phyloP scores from a whole-genome alignment of 2,797 vertebrate genomes.

The Sebastes alutus region DNA sequence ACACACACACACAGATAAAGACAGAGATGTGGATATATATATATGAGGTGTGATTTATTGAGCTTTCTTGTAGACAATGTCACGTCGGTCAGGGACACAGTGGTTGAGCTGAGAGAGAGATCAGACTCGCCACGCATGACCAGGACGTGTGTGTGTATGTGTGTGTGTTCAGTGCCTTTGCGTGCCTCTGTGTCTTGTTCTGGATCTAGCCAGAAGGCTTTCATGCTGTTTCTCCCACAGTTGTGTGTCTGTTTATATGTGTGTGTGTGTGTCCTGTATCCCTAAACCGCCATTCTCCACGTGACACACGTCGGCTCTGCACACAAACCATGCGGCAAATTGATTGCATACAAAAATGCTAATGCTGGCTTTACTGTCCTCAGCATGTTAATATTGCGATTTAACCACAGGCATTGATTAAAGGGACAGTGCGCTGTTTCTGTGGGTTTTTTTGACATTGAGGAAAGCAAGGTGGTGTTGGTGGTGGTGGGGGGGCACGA shows the following conservation, averaged over 20 bases:
- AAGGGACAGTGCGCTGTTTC: slow-evolving; percentile 33
- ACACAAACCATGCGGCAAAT: slow-evolving; percentile 63
- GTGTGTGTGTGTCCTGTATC: background rate
- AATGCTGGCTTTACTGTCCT: slow-evolving; percentile 57
- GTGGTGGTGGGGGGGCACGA: background rate
- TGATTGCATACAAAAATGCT: slow-evolving; percentile 68
- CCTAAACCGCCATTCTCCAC: slow-evolving; percentile 26
- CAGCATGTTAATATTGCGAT: slow-evolving; percentile 59
- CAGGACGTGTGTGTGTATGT: background rate
- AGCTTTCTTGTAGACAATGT: slow-evolving; percentile 42
- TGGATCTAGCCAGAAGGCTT: background rate
- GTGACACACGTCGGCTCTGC: slow-evolving; percentile 38
- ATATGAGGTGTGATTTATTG: slow-evolving; percentile 50
- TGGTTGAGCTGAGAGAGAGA: slow-evolving; percentile 30
- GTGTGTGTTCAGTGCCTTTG: background rate
- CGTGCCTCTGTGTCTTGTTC: slow-evolving; percentile 14
- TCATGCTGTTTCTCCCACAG: background rate
- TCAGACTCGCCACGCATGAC: slow-evolving; percentile 14
- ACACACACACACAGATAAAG: background rate
- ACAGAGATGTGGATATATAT: background rate
- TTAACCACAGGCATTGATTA: slow-evolving; percentile 52
- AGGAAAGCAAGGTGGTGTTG: slow-evolving; percentile 14
- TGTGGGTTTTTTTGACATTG: slow-evolving; percentile 52
- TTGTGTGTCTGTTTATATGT: background rate
- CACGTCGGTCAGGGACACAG: slow-evolving; percentile 45